A percentile compares a stretch with the other conserved stretches of the same genome.
phyloP scores from a whole-genome alignment of 2,797 vertebrate genomes.

The Chelon labrosus region DNA sequence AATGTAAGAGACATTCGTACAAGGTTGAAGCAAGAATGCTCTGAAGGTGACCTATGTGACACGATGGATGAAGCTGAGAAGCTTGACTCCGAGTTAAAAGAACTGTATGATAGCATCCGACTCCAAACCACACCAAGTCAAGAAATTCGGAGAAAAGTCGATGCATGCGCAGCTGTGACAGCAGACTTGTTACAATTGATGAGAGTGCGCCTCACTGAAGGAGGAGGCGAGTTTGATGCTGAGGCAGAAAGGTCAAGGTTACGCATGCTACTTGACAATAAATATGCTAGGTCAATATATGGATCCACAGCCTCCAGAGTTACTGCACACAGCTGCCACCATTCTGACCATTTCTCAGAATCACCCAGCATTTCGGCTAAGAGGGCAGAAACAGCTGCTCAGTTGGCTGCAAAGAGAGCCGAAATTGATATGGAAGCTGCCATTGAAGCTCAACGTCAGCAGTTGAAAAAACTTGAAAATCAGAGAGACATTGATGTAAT shows the following conservation, averaged over 20 bases:
- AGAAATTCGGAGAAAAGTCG: not conserved
- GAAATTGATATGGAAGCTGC: conserved; percentile 8
- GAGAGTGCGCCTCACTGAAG: conserved; percentile 2
- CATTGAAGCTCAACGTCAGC: not conserved
- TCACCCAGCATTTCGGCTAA: conserved; percentile 3
- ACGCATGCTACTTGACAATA: not conserved
- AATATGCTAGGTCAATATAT: conserved; percentile 20
- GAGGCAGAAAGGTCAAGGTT: conserved; percentile 3
- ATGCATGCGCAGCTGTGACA: conserved; percentile 7
- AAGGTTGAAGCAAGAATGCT: not conserved
- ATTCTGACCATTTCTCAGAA: not conserved
- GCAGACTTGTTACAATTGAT: not conserved
- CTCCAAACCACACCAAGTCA: not conserved
- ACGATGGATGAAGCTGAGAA: conserved; percentile 5
- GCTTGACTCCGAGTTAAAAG: not conserved
- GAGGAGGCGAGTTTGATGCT: conserved; percentile 3
- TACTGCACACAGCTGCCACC: not conserved
- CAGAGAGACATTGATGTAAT: conserved; percentile 12
- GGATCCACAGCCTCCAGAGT: conserved; percentile 5
- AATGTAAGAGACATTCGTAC: not conserved
- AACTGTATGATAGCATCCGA: not conserved
- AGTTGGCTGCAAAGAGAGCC: conserved; percentile 22
- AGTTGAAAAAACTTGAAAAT: conserved; percentile 11
- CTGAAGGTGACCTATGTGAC: not conserved
- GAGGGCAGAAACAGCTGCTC: conserved; percentile 11